Percentiles rank a stretch among this genome's conserved stretches.
Evolutionary conservation across 2,888 invertebrate species (phyloP).

Genomic region (Drosophila emarginata): DNA sequence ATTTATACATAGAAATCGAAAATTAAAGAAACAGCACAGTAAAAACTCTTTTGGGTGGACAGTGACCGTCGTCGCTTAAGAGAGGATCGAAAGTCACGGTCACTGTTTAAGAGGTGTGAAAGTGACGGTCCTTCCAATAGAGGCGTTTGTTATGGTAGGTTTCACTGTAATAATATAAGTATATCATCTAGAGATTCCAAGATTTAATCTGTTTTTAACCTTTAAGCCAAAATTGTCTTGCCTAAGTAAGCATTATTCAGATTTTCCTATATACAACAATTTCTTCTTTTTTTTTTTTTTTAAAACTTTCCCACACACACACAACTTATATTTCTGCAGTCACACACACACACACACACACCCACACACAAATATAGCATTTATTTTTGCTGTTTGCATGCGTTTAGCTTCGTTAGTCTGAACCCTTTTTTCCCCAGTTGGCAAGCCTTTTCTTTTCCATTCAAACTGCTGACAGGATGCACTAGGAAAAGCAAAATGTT

Average conservation of each 20-base stretch:
- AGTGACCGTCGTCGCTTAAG: no score
- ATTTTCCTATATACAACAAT: not conserved
- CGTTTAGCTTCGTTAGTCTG: slow-evolving; percentile 12
- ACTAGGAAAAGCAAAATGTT: not conserved
- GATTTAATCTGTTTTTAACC: no score
- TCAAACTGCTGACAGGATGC: slow-evolving; percentile 7
- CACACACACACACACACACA: not conserved
- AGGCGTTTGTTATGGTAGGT: no score
- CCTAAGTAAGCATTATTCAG: not conserved
- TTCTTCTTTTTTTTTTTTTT: not conserved
- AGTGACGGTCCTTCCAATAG: no score
- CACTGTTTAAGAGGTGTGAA: no score
- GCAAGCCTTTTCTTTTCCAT: not conserved
- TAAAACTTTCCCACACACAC: no score
- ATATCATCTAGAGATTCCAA: no score
- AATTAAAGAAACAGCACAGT: no score
- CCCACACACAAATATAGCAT: not conserved
- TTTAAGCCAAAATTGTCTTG: not conserved
- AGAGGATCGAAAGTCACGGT: no score
- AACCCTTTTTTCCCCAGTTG: not conserved
- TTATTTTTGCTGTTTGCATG: slow-evolving; percentile 14
- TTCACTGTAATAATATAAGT: no score
- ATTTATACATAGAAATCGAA: not conserved
- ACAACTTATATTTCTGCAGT: not conserved
- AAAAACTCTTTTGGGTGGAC: no score